Evolutionary conservation across 2,113 vertebrate species (phyloP), one percentile per base, ranked within the genome.

Genomic region (Peucedramus taeniatus): DNA sequence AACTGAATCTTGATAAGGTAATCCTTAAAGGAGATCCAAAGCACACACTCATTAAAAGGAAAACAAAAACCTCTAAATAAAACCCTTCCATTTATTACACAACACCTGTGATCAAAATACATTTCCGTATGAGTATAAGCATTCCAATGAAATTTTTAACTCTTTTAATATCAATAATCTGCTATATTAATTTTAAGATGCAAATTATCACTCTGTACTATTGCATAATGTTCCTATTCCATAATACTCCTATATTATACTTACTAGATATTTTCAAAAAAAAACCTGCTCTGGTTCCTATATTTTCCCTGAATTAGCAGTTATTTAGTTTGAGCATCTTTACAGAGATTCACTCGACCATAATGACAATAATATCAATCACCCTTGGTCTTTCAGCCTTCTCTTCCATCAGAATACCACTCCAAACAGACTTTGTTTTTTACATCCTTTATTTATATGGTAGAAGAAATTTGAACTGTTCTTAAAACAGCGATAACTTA

Each of bases 241-340:
- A 24, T 30, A 61, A 69, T 39, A 24, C 4, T 54, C 2, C 5
- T 33, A 3, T 28, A 35, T 42, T 69, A 1, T 42, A 28, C 7
- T 47, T 39, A 14, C 6, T 49, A 10, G 13, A 31, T 22, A 16
- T 65, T 69, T 85, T 68, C 1, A 57, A 68, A 74, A 75, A 39
- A 27, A 54, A 35, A n/a, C n/a, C 3, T 31, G 1, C 1, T 77
- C 16, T 16, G 4, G 2, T 47, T 87, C 33, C 6, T 39, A 4
- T 66, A 9, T 75, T 87, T 89, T 56, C 3, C 5, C 7, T 61
- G 23, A 81, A 42, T 40, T 49, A 81, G 40, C 5, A 53, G 1
- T 22, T 24, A 13, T 3, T 7, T 54, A 6, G 1, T 70, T 83
- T 69, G 16, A 22, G 7, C 0, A 2, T 21, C 4, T 68, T 57